phyloP scores from a whole-genome alignment of 2,113 vertebrate species.

The Alectura lathami region DNA sequence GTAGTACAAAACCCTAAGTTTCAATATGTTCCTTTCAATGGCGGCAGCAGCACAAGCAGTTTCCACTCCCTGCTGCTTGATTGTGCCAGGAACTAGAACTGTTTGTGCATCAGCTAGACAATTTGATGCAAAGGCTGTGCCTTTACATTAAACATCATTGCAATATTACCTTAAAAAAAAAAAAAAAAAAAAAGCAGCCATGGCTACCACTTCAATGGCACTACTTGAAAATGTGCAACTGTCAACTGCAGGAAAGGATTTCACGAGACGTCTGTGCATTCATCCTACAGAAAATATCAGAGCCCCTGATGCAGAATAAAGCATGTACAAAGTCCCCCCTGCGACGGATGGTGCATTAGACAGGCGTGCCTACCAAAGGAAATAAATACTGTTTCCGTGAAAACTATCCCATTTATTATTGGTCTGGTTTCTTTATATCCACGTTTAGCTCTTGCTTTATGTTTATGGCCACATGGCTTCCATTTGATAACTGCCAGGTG shows the following conservation, averaged over 20 bases:
- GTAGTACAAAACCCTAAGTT: not conserved
- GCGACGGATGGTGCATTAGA: not conserved
- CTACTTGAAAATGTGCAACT: accelerated
- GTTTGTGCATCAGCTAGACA: not conserved
- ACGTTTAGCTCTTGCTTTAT: not conserved
- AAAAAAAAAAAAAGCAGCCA: not conserved
- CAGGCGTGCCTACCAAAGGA: not conserved
- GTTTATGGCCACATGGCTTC: not conserved
- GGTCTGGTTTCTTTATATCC: not conserved
- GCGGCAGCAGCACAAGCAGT: not conserved
- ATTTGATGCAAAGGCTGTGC: not conserved
- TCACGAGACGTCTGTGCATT: not conserved
- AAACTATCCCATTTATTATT: not conserved
- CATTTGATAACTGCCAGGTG: not conserved
- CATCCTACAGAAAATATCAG: not conserved
- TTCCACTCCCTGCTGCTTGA: not conserved
- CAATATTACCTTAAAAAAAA: not conserved
- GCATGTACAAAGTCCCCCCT: not conserved
- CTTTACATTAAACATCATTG: not conserved
- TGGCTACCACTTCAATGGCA: not conserved
- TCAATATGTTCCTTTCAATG: not conserved
- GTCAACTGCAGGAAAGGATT: not conserved
- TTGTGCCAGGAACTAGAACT: not conserved
- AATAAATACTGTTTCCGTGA: not conserved
- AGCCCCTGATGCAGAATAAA: not conserved